These are phyloP conservation scores for Microctonus brassicae DNA, from an alignment of 2,888 invertebrate genomes.

Conservation along the genomic window DNA sequence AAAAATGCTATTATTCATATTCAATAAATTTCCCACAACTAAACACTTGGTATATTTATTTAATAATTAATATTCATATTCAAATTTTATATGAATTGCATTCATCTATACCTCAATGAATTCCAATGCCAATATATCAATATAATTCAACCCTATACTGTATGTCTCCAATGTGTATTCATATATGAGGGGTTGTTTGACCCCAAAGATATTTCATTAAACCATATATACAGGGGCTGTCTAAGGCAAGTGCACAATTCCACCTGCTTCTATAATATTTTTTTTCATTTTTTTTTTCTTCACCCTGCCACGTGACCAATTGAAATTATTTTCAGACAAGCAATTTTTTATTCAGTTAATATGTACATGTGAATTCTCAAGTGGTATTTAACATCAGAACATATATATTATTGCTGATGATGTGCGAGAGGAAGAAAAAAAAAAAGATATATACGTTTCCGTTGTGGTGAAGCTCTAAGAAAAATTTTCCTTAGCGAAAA, in stretches of 20 bases:
- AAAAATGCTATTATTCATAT: neutral
- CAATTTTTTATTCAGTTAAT: neutral
- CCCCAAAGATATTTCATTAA: slow-evolving; percentile 31
- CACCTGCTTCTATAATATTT: slow-evolving; percentile 15
- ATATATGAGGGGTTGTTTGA: slow-evolving; percentile 17
- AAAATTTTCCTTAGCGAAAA: neutral
- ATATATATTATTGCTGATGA: neutral
- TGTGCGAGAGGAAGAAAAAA: neutral
- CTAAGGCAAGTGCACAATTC: slow-evolving; percentile 30
- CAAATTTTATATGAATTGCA: neutral
- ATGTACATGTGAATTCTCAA: neutral
- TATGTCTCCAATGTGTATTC: neutral
- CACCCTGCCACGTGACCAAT: neutral
- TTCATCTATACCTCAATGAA: slow-evolving; percentile 12
- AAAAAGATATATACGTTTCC: neutral
- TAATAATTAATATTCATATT: neutral
- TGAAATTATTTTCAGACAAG: neutral
- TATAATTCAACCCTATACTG: slow-evolving; percentile 9
- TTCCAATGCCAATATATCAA: slow-evolving; percentile 31
- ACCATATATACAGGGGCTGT: neutral
- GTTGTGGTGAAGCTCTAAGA: neutral
- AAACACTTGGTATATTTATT: neutral
- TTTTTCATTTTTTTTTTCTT: neutral
- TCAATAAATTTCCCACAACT: neutral
- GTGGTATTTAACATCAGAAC: no score